Evolutionary conservation across 2,113 vertebrate genomes (phyloP).

Genomic region (Leiothrix lutea): DNA sequence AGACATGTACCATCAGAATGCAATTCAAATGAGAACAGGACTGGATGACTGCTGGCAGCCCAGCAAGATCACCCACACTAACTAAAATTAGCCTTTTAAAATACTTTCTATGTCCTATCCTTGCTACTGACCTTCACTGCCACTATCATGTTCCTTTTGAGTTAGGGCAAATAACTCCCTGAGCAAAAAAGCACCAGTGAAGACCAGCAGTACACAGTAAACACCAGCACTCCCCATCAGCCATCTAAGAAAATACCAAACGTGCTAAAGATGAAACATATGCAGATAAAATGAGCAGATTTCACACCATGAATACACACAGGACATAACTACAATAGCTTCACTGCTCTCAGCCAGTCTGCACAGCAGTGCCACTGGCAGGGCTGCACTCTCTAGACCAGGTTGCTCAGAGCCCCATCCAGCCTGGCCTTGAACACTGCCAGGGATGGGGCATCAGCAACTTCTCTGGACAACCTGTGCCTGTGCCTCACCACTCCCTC

Average conservation of each 20-base stretch:
- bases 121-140: slow-evolving; percentile 35
- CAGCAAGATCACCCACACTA: slow-evolving; percentile 18
- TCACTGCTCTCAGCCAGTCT: background rate
- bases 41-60: background rate
- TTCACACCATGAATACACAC: background rate
- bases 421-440: background rate
- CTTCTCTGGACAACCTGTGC: background rate
- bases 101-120: background rate
- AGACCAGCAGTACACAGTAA: background rate
- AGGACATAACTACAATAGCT: background rate
- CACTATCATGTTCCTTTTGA: background rate
- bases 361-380: background rate
- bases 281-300: background rate
- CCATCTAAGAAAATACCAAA: background rate
- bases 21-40: background rate
- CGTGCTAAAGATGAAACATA: background rate
- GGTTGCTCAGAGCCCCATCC: background rate
- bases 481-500: background rate
- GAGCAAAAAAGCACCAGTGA: background rate
- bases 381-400: background rate
- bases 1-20: background rate
- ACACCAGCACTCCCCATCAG: background rate
- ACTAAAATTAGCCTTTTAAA: slow-evolving; percentile 60
- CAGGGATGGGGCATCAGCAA: background rate
- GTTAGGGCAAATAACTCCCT: background rate